phyloP scores from a whole-genome alignment of 2,888 invertebrate species.

The Oligia latruncula region DNA sequence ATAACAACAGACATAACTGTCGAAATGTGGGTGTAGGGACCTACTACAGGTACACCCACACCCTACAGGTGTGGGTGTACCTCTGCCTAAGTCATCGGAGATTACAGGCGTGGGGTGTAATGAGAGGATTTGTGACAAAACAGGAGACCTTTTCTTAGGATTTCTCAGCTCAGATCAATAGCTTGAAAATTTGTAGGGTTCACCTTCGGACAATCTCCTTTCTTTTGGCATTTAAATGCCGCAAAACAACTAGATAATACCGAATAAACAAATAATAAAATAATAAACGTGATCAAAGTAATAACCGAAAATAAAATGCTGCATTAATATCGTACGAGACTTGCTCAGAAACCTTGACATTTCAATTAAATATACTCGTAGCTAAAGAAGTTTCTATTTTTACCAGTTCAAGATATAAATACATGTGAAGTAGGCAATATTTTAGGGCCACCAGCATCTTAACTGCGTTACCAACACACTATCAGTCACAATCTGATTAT shows the following conservation, averaged over 20 bases:
- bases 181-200: not conserved
- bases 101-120: not conserved
- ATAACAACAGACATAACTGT: too few relatives aligned
- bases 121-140: too few relatives aligned
- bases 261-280: not conserved
- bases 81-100: too few relatives aligned
- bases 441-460: not conserved
- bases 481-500: not conserved
- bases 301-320: conserved; percentile 32
- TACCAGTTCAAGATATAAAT: conserved; percentile 14
- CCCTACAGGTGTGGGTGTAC: too few relatives aligned
- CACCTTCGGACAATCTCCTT: not conserved
- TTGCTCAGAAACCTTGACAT: conserved; percentile 40
- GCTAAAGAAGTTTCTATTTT: conserved; percentile 12
- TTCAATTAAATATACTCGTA: conserved; percentile 9
- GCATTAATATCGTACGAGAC: conserved; percentile 24
- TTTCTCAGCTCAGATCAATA: not conserved
- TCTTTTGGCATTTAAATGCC: conserved; percentile 23
- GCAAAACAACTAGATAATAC: not conserved
- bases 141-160: not conserved
- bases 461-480: not conserved
- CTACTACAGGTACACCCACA: too few relatives aligned
- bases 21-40: too few relatives aligned
- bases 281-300: conserved; percentile 35
- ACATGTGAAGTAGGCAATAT: not conserved